Percentiles rank a stretch among this genome's conserved stretches.
Conservation (phyloP, 2,113 vertebrate genomes). For the Oreochromis niloticus region DNA sequence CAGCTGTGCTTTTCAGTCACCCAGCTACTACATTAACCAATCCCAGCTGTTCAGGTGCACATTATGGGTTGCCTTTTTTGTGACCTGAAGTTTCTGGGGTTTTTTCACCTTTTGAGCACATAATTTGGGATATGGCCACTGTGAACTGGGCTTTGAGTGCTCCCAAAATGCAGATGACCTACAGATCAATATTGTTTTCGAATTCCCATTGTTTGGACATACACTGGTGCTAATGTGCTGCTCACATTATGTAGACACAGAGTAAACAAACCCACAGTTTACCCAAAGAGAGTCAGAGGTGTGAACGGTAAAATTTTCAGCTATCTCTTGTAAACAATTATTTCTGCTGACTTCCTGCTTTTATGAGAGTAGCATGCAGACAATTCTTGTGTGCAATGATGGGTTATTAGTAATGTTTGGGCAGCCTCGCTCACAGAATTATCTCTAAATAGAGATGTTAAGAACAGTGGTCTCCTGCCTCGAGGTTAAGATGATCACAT, state of each 20-base stretch:
- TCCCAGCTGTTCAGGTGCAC: neutral
- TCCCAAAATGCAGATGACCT: neutral
- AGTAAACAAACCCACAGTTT: neutral
- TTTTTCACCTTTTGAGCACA: neutral
- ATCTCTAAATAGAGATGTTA: neutral
- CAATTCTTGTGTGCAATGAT: neutral
- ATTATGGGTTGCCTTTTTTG: neutral
- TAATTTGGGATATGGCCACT: neutral
- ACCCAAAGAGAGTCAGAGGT: neutral
- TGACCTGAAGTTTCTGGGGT: accelerated
- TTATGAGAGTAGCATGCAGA: neutral
- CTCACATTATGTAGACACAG: neutral
- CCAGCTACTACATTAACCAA: neutral
- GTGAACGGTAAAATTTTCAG: neutral
- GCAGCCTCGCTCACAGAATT: neutral
- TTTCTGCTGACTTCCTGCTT: neutral
- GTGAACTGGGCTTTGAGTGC: neutral
- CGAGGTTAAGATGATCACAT: neutral
- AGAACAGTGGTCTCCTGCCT: neutral
- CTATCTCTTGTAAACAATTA: neutral
- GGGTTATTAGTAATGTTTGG: neutral
- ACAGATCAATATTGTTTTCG: neutral
- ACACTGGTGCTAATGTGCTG: neutral
- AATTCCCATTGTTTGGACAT: neutral
- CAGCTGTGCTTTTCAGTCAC: neutral